These are phyloP conservation scores for Vidua chalybeata DNA, from an alignment of 2,113 vertebrate species.

Conservation along the genomic window DNA sequence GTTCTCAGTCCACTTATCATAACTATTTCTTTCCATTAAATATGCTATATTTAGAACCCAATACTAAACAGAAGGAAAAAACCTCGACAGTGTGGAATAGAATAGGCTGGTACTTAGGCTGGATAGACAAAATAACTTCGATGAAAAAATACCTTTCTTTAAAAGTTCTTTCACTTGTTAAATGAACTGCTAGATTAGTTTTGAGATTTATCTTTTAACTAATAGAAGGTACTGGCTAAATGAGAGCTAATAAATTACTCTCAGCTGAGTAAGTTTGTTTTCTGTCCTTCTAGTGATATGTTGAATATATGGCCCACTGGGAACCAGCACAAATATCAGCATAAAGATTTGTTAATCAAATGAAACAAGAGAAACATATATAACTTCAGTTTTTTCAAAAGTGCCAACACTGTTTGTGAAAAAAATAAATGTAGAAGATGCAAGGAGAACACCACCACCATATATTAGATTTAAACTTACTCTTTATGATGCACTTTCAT, in stretches of 20 bases:
- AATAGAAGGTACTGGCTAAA: neutral
- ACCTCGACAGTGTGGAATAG: neutral
- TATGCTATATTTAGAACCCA: neutral
- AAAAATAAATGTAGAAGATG: neutral
- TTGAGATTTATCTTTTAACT: neutral
- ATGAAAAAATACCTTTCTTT: neutral
- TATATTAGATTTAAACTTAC: neutral
- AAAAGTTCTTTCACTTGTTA: neutral
- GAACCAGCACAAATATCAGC: neutral
- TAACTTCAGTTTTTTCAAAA: neutral
- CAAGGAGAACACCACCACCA: conserved; percentile 9
- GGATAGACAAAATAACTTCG: neutral
- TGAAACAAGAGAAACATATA: neutral
- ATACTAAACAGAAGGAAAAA: neutral
- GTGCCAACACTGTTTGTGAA: neutral
- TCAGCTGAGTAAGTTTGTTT: neutral
- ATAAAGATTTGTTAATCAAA: neutral
- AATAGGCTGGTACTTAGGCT: neutral
- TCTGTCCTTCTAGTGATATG: neutral
- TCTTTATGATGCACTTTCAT: conserved; percentile 58
- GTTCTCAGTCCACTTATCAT: neutral
- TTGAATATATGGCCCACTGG: neutral
- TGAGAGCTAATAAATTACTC: neutral
- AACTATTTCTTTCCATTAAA: neutral
- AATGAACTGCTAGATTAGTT: neutral